Evolutionary conservation across 2,113 vertebrate genomes (phyloP).

Genomic region (Brachirus orientalis): DNA sequence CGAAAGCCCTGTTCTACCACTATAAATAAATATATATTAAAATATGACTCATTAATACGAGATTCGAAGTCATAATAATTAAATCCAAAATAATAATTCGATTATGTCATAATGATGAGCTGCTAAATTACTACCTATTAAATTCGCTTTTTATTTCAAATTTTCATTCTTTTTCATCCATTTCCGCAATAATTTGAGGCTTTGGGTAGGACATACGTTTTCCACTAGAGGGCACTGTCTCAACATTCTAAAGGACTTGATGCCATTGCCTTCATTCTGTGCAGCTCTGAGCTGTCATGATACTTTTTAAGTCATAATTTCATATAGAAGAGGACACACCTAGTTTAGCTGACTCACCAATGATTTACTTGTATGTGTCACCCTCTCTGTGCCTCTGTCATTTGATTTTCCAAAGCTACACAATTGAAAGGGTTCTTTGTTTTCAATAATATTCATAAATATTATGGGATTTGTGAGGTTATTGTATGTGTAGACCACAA

Average conservation of each 20-base stretch:
- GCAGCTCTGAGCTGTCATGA: conserved; percentile 1
- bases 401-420: neutral
- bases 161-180: no score
- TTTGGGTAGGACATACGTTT: neutral
- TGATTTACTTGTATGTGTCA: neutral
- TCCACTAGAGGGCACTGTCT: conserved; percentile 59
- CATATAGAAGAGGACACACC: neutral
- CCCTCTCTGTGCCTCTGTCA: neutral
- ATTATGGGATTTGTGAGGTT: neutral
- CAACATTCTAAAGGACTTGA: neutral
- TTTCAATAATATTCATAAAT: neutral
- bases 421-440: no score
- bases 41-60: no score
- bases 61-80: no score
- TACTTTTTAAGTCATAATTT: conserved; percentile 15
- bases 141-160: neutral
- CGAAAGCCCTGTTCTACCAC: no score
- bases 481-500: neutral
- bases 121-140: neutral
- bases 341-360: neutral
- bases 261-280: conserved; percentile 1
- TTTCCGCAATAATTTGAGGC: neutral
- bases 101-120: no score
- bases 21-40: no score
- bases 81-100: no score